A percentile compares a stretch with the other conserved stretches of the same genome.
phyloP scores from a whole-genome alignment of 1,140 invertebrate species.

The Oreohelix idahoensis region DNA sequence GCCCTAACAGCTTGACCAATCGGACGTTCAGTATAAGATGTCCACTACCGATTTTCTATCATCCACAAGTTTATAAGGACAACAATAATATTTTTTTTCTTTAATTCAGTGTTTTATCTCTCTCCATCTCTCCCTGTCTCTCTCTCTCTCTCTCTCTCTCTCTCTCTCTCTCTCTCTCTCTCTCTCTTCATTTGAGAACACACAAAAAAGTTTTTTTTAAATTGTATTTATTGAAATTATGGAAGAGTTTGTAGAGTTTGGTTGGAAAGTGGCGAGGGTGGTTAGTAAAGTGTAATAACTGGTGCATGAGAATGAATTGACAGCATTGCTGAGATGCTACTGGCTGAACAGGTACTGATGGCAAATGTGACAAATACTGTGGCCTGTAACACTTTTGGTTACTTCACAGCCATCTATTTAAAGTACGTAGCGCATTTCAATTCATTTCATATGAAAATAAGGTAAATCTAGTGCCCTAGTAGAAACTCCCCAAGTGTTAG shows the following conservation, averaged over 20 bases:
- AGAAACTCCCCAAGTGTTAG: background rate
- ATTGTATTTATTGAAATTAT: background rate
- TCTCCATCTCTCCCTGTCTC: background rate
- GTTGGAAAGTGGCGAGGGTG: no score
- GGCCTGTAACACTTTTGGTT: background rate
- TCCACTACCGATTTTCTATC: no score
- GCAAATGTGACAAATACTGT: no score
- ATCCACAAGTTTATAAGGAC: no score
- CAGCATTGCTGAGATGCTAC: no score
- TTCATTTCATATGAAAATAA: background rate
- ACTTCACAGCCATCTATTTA: background rate
- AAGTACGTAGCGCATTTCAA: background rate
- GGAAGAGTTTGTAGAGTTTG: background rate
- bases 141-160: background rate
- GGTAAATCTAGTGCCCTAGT: background rate
- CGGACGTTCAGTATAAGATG: no score
- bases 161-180: background rate
- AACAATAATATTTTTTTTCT: no score
- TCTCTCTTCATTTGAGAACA: background rate
- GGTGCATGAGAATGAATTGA: no score
- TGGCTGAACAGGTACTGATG: no score
- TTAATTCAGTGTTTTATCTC: no score
- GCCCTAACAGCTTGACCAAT: no score
- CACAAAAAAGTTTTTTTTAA: background rate
- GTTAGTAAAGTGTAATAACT: no score